Base-by-base conservation (phyloP, 2,797 vertebrate species). In the Paedocypris micromegethes region DNA sequence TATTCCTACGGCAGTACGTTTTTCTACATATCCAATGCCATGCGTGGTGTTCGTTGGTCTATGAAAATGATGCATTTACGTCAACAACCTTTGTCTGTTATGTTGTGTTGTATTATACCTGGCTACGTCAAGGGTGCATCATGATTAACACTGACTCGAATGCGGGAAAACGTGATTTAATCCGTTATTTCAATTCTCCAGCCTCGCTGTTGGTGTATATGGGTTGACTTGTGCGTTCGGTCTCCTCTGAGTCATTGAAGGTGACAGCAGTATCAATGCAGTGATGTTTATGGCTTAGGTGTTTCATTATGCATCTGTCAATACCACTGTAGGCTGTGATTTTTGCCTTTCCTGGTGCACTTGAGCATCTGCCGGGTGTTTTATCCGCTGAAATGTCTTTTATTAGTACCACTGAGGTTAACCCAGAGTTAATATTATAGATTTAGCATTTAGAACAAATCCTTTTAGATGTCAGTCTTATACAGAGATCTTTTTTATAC, bases 71-170 rank as follows among this genome's bases (percentile, higher is more conserved):
- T 23, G 23, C 23, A 23, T 23, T 23, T 23, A 23, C 23, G 23
- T 23, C 23, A 23, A 23, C 23, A 23, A 23, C 23, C 23, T 23
- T 23, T 23, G 23, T 23, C 23, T 23, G 23, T 23, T 23, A 1
- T 23, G 23, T 23, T 23, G 23, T 23, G 23, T 23, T 23, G 23
- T 23, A 23, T 23, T 23, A 39, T 53, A 2, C 8, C 45, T 23
- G 6, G 49, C 49, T 56, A 64, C 64, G 68, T 70, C 68, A 70
- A 70, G 68, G 68, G 61, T 61, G 64, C 8, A 44, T 51, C 58
- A 9, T 57, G 59, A 57, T 64, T 41, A 51, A 23, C 57, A 8
- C 8, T 53, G 23, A 7, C 65, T 58, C 37, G 51, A 43, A 59
- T 50, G 52, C 46, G 43, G 42, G n/a, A 9, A 61, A 47, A 55